Base-by-base conservation (phyloP, 2,888 invertebrate species). In the Pyrrhosoma nymphula region DNA sequence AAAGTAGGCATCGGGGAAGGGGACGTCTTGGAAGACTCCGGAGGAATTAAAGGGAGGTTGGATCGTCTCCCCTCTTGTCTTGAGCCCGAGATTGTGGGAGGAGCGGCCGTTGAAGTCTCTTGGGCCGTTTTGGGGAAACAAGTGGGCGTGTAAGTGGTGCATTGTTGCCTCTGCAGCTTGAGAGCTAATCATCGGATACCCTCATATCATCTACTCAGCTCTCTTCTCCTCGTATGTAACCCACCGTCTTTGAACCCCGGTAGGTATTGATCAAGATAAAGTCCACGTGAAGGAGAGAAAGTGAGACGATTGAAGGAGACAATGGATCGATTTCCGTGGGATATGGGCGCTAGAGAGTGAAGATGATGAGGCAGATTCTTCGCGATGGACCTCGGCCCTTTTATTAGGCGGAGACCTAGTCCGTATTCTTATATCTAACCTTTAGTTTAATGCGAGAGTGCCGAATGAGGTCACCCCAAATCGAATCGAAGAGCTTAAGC, bases 11-110 rank as follows among this genome's bases (percentile, higher is more conserved):
- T 47, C 8, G 47, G 47, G 16, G 63, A 55, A 47, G 39, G 63
- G 69, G 69, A 18, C 93, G 55, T 69, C 82, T 30, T 18, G 16
- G n/a, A 35, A 26, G 30, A 69, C 69, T 4, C 0, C 20, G n/a
- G 20, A 23, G 30, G 91, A 91, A 91, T 91, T 69, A 63, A 93
- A 60, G 6, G 30, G 63, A 39, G n/a, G 91, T 23, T 39, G 69
- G 26, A n/a, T 69, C 26, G 26, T 20, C 69, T 69, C 69, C 69
- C 8, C 47, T 47, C 47, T n/a, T 47, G 47, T 47, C 47, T 47
- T 47, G 47, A 47, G 47, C 8, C 8, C 23, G n/a, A 26, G 23
- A n/a, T 69, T 26, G n/a, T 47, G 69, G 23, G n/a, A 12, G 69
- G n/a, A n/a, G 26, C n/a, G 12, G 69, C 69, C 26, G 26, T 69